Percentiles rank a stretch among this genome's conserved stretches.
These are phyloP conservation scores for Stegodyphus dumicola DNA, from an alignment of 1,140 invertebrate genomes.

Conservation along the genomic window DNA sequence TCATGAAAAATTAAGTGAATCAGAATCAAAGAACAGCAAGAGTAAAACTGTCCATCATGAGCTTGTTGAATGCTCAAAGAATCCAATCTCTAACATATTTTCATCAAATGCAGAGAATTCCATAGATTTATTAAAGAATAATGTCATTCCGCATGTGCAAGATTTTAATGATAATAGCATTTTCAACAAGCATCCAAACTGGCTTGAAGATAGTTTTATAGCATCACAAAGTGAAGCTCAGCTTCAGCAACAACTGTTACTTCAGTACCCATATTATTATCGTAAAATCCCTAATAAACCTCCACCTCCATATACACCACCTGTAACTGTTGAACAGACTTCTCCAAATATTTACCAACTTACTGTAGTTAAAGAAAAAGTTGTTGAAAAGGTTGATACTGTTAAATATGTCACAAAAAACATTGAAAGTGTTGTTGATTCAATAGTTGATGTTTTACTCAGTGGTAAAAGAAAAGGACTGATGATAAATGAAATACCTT, in stretches of 20 bases:
- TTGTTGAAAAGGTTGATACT: conserved; percentile 9
- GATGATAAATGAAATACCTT: conserved; percentile 9
- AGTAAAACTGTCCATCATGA: too few species aligned
- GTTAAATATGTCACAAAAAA: conserved; percentile 40
- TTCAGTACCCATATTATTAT: conserved; percentile 69
- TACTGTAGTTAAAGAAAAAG: conserved; percentile 21
- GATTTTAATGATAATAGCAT: conserved; percentile 34
- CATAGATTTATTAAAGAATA: too few species aligned
- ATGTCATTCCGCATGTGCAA: not conserved
- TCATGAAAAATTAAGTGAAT: too few species aligned
- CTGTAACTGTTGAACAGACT: conserved; percentile 66
- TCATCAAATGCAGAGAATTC: too few species aligned
- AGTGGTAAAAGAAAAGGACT: conserved; percentile 21
- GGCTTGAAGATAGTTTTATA: conserved; percentile 66
- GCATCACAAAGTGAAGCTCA: conserved; percentile 23
- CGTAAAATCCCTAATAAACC: conserved; percentile 79
- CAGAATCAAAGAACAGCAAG: too few species aligned
- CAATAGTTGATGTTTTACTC: conserved; percentile 12
- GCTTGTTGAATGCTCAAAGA: too few species aligned
- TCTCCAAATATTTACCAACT: conserved; percentile 1
- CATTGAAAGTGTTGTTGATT: not conserved
- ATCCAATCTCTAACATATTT: too few species aligned
- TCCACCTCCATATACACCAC: conserved; percentile 77
- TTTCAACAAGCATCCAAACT: conserved; percentile 61
- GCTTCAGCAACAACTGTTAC: conserved; percentile 46